These are phyloP conservation scores for Graphium colonna DNA, from an alignment of 2,888 invertebrate species.

Conservation along the genomic window DNA sequence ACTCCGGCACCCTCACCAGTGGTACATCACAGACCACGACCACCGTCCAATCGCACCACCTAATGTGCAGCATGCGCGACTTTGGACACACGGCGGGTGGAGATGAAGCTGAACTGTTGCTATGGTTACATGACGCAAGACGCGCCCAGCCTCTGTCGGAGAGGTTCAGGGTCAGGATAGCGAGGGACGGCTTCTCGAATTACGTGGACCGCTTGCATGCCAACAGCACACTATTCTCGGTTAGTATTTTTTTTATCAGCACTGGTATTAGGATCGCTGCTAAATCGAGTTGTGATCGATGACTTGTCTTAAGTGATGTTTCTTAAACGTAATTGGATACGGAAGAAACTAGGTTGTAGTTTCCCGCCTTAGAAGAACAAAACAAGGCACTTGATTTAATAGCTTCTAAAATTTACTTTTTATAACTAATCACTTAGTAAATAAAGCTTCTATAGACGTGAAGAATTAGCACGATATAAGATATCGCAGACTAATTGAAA, in stretches of 20 bases:
- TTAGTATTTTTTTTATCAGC: slow-evolving; percentile 52
- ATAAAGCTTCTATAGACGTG: too few relatives aligned
- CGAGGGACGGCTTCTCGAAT: slow-evolving; percentile 93
- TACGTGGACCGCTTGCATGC: slow-evolving; percentile 92
- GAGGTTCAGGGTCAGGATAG: slow-evolving; percentile 92
- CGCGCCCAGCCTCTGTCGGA: slow-evolving; percentile 91
- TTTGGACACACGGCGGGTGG: slow-evolving; percentile 93
- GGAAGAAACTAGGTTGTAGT: too few relatives aligned
- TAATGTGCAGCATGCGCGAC: slow-evolving; percentile 92
- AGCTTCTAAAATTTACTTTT: too few relatives aligned
- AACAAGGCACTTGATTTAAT: too few relatives aligned
- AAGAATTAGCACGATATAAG: too few relatives aligned
- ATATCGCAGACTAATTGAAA: too few relatives aligned
- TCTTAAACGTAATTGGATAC: too few relatives aligned
- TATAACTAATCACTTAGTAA: too few relatives aligned
- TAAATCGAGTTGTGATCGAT: not conserved
- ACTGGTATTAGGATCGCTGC: not conserved
- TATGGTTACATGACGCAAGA: slow-evolving; percentile 91
- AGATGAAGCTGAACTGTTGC: slow-evolving; percentile 93
- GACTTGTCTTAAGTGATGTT: too few relatives aligned
- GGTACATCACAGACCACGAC: slow-evolving; percentile 38
- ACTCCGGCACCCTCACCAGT: slow-evolving; percentile 64
- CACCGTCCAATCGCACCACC: slow-evolving; percentile 76
- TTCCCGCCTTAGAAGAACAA: too few relatives aligned
- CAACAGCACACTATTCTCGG: slow-evolving; percentile 94